Percentiles rank a stretch among this genome's conserved stretches.
These are phyloP conservation scores for Gambusia holbrooki DNA, from an alignment of 2,113 vertebrate species.

Conservation along the genomic window DNA sequence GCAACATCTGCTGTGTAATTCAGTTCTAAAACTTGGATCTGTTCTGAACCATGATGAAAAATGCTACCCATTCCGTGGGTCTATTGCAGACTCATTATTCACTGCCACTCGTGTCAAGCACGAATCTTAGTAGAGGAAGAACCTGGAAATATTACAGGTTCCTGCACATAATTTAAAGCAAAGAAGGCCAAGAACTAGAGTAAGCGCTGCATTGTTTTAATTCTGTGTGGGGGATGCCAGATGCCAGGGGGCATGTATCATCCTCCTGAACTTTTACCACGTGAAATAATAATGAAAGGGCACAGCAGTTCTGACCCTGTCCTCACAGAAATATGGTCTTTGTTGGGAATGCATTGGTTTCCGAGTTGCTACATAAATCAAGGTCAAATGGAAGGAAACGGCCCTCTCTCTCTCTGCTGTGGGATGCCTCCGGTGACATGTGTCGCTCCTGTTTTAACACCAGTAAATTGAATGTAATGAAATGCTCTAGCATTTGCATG, in stretches of 20 bases:
- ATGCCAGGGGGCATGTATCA: conserved; percentile 15
- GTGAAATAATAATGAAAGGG: conserved; percentile 15
- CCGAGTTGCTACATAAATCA: conserved; percentile 43
- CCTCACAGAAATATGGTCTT: conserved; percentile 37
- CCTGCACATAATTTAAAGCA: conserved; percentile 30
- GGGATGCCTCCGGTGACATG: conserved; percentile 17
- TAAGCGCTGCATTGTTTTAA: conserved; percentile 28
- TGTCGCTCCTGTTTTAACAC: conserved; percentile 33
- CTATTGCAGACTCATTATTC: conserved; percentile 60
- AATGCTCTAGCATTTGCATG: conserved; percentile 26
- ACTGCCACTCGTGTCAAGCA: conserved; percentile 48
- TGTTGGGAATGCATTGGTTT: conserved; percentile 39
- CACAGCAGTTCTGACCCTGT: conserved; percentile 20
- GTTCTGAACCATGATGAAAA: conserved; percentile 53
- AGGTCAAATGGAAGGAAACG: conserved; percentile 39
- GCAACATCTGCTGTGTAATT: conserved; percentile 51
- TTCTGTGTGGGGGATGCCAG: conserved; percentile 41
- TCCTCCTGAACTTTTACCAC: conserved; percentile 24
- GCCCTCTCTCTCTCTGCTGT: conserved; percentile 18
- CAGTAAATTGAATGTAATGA: conserved; percentile 19
- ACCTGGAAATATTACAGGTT: conserved; percentile 50
- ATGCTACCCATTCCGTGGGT: conserved; percentile 49
- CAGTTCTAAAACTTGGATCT: conserved; percentile 47
- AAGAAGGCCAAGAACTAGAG: conserved; percentile 11
- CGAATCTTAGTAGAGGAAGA: conserved; percentile 39